These are phyloP conservation scores for Centropus unirufus DNA, from an alignment of 2,113 vertebrate genomes.

Conservation along the genomic window DNA sequence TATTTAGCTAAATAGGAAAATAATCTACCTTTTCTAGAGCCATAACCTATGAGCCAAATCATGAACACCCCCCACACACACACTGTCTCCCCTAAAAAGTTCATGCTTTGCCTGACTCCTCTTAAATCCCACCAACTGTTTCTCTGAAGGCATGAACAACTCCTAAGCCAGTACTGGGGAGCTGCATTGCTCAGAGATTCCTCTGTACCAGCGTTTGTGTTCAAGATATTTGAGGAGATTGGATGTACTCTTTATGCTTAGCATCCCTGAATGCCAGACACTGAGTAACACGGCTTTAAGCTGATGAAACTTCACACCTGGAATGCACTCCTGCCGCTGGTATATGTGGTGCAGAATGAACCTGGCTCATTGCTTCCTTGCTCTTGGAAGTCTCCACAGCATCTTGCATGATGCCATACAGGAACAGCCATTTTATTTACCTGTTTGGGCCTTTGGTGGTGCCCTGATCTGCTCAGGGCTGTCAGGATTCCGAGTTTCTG, in stretches of 20 bases:
- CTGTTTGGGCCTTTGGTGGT: neutral
- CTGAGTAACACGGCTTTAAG: neutral
- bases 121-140: neutral
- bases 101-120: neutral
- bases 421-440: neutral
- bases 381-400: neutral
- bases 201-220: neutral
- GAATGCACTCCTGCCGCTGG: neutral
- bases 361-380: neutral
- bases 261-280: neutral
- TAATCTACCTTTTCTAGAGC: neutral
- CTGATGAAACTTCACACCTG: neutral
- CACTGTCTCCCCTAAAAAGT: neutral
- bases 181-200: neutral
- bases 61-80: neutral
- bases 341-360: neutral
- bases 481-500: neutral
- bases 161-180: neutral
- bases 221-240: neutral
- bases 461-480: neutral
- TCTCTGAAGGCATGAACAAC: neutral
- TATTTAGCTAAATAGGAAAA: neutral
- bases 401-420: neutral
- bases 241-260: neutral
- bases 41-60: neutral